These are phyloP conservation scores for Pseudachorutes palmiensis DNA, from an alignment of 1,140 invertebrate genomes.

Conservation along the genomic window DNA sequence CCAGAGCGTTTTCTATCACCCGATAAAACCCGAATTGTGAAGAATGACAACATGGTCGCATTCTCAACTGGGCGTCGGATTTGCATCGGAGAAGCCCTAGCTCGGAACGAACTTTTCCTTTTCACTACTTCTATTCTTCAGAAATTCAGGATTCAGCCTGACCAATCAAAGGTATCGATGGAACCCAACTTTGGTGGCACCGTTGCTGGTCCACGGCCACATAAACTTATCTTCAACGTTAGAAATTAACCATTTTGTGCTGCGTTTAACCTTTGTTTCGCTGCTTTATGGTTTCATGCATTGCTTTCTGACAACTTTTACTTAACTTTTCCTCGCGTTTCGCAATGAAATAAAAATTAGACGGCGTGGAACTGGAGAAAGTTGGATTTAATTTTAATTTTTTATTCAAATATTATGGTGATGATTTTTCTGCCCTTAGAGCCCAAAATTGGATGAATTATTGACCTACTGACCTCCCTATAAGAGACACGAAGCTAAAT, in stretches of 20 bases:
- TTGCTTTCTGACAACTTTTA: no score
- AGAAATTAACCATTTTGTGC: background rate
- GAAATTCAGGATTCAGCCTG: conserved; percentile 13
- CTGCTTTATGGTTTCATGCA: background rate
- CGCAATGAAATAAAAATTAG: background rate
- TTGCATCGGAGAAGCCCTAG: conserved; percentile 18
- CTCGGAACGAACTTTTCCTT: conserved; percentile 16
- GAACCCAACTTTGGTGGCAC: background rate
- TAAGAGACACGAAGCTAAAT: no score
- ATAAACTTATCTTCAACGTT: background rate
- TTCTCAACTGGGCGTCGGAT: conserved; percentile 20
- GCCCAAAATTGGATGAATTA: no score
- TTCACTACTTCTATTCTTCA: conserved; percentile 15
- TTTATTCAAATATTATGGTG: no score
- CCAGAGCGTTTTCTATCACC: conserved; percentile 46
- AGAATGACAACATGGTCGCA: conserved; percentile 18
- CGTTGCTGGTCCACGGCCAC: background rate
- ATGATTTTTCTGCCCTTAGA: no score
- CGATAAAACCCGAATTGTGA: conserved; percentile 22
- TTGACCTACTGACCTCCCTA: no score
- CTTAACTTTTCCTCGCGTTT: no score
- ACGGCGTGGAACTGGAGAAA: background rate
- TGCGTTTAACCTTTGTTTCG: background rate
- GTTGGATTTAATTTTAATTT: background rate
- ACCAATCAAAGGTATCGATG: background rate